Conservation (phyloP, 2,797 vertebrate genomes). For the Chelonia mydas region DNA sequence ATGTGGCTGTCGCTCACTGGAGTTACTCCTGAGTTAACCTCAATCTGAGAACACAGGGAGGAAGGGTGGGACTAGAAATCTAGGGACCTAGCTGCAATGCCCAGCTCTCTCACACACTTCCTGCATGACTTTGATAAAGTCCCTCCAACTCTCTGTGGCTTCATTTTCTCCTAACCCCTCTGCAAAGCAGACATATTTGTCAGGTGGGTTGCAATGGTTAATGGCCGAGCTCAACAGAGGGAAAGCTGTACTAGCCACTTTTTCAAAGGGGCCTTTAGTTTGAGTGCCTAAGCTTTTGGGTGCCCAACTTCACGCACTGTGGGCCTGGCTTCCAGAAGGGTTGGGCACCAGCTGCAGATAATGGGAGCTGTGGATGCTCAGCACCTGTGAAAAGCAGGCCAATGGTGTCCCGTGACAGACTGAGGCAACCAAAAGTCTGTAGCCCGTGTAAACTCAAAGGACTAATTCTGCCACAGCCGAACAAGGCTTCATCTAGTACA, state of each 20-base stretch:
- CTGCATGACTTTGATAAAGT: not conserved
- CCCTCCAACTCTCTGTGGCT: not conserved
- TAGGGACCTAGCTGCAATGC: not conserved
- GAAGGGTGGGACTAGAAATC: not conserved
- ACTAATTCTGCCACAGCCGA: not conserved
- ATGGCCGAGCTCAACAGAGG: not conserved
- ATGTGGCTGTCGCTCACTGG: too few species aligned
- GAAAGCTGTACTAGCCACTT: not conserved
- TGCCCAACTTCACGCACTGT: not conserved
- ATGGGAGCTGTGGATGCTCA: not conserved
- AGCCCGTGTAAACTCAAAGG: not conserved
- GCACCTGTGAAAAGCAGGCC: not conserved
- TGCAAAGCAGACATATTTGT: not conserved
- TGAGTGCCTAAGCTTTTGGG: not conserved
- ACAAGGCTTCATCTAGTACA: not conserved
- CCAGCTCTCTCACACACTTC: not conserved
- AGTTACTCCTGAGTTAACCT: not conserved
- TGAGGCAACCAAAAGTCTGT: not conserved
- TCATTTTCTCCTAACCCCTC: too few species aligned
- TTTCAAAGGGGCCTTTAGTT: not conserved
- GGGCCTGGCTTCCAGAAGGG: not conserved
- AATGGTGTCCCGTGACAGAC: too few species aligned
- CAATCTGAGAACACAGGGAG: not conserved
- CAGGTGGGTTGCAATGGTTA: not conserved
- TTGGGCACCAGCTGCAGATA: not conserved